Percentiles rank a stretch among this genome's conserved stretches.
Evolutionary conservation across 2,113 vertebrate genomes (phyloP).

Genomic region (Poeciliopsis prolifica): DNA sequence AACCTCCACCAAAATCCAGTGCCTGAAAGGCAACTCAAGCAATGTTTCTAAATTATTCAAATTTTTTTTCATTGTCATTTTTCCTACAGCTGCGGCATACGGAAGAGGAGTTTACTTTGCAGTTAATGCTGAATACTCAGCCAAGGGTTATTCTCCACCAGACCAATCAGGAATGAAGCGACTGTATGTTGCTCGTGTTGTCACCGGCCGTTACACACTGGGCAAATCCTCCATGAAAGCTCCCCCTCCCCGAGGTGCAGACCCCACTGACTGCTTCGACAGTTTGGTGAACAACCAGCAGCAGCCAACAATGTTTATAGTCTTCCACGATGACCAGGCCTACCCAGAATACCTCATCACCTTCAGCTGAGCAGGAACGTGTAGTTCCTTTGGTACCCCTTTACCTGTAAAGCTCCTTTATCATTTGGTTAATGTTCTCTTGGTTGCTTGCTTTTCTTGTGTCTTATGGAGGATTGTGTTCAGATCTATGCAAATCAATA

Average conservation of each 20-base stretch:
- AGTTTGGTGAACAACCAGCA: slow-evolving; percentile 72
- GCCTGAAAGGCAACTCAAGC: neutral
- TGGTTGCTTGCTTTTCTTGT: no score
- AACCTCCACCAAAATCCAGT: neutral
- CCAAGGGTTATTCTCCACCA: slow-evolving; percentile 13
- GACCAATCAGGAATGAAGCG: slow-evolving; percentile 56
- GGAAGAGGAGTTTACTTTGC: slow-evolving; percentile 81
- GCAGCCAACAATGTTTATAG: slow-evolving; percentile 75
- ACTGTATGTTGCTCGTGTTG: slow-evolving; percentile 74
- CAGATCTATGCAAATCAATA: no score
- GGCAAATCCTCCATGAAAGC: slow-evolving; percentile 43
- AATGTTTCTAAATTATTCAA: neutral
- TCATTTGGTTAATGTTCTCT: no score
- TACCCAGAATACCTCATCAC: slow-evolving; percentile 82
- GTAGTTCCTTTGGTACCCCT: neutral
- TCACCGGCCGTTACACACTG: slow-evolving; percentile 66
- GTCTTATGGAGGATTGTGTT: no score
- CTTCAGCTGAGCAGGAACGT: slow-evolving; percentile 55
- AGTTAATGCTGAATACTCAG: slow-evolving; percentile 73
- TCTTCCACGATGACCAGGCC: slow-evolving; percentile 82
- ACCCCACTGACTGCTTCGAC: slow-evolving; percentile 70
- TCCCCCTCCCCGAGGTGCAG: slow-evolving; percentile 55
- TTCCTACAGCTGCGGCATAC: slow-evolving; percentile 16
- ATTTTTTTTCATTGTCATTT: neutral
- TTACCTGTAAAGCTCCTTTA: no score